A percentile compares a stretch with the other conserved stretches of the same genome.
These are phyloP conservation scores for Ormyrus labotus DNA, from an alignment of 2,888 invertebrate genomes.

Conservation along the genomic window DNA sequence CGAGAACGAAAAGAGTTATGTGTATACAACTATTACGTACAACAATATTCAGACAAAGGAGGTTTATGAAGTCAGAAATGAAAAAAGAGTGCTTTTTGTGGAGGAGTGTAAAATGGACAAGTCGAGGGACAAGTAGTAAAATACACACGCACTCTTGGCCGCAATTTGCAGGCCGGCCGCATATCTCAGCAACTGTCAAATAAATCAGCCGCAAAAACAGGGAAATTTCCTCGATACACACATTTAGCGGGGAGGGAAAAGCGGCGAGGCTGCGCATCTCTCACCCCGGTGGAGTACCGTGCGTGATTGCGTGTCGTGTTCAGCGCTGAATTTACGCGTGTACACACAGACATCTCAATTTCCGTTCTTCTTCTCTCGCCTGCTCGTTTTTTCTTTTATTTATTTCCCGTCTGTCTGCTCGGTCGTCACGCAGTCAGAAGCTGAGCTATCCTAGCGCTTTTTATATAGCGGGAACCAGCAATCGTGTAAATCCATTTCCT, in stretches of 20 bases:
- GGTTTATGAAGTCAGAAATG: too few species aligned
- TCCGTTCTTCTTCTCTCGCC: constrained; percentile 9
- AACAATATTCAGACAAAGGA: too few species aligned
- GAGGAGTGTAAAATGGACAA: too few species aligned
- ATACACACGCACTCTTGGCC: neutral
- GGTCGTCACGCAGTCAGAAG: constrained; percentile 21
- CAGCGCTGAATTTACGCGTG: neutral
- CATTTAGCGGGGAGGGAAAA: neutral
- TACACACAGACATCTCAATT: constrained; percentile 40
- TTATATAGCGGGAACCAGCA: neutral
- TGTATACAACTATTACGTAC: too few species aligned
- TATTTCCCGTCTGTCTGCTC: neutral
- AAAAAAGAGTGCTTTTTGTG: too few species aligned
- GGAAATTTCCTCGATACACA: neutral
- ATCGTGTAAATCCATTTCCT: constrained; percentile 32
- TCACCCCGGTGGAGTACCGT: neutral
- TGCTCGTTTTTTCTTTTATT: neutral
- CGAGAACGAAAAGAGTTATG: too few species aligned
- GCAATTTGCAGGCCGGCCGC: constrained; percentile 8
- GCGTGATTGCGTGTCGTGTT: constrained; percentile 26
- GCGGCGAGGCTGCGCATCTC: neutral
- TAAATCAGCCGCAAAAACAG: constrained; percentile 39
- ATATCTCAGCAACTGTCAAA: constrained; percentile 42
- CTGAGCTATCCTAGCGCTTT: too few species aligned
- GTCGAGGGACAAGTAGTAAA: too few species aligned